These are phyloP conservation scores for Ferdinandea cuprea DNA, from an alignment of 2,888 invertebrate species.

Conservation along the genomic window DNA sequence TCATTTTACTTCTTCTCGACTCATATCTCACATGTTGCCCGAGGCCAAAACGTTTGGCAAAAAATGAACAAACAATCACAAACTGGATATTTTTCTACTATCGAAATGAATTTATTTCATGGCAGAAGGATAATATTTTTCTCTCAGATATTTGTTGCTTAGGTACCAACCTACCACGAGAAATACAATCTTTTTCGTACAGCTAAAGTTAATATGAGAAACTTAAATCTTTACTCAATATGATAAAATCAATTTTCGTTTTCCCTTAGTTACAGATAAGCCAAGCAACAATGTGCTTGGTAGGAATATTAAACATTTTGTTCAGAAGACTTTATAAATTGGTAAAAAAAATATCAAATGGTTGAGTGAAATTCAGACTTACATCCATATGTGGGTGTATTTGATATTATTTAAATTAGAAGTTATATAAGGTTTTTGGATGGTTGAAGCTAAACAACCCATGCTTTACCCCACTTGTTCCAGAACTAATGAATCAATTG, in stretches of 20 bases:
- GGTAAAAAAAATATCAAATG: background rate
- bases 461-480: too few species aligned
- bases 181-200: constrained; percentile 4
- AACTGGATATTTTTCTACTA: constrained; percentile 10
- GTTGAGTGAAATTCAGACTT: background rate
- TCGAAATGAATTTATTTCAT: constrained; percentile 15
- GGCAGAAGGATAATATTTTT: constrained; percentile 42
- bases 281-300: background rate
- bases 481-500: too few species aligned
- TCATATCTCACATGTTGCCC: too few species aligned
- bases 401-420: too few species aligned
- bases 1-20: too few species aligned
- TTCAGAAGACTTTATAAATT: background rate
- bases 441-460: too few species aligned
- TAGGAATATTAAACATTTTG: constrained; percentile 16
- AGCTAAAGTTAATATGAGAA: background rate
- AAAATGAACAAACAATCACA: background rate
- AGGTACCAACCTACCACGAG: too few species aligned
- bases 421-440: too few species aligned
- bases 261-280: background rate
- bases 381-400: background rate
- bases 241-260: background rate
- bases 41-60: background rate
- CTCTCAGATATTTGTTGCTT: constrained; percentile 19
- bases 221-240: constrained; percentile 19